These are phyloP conservation scores for Belgica antarctica DNA, from an alignment of 2,888 invertebrate genomes.

Conservation along the genomic window DNA sequence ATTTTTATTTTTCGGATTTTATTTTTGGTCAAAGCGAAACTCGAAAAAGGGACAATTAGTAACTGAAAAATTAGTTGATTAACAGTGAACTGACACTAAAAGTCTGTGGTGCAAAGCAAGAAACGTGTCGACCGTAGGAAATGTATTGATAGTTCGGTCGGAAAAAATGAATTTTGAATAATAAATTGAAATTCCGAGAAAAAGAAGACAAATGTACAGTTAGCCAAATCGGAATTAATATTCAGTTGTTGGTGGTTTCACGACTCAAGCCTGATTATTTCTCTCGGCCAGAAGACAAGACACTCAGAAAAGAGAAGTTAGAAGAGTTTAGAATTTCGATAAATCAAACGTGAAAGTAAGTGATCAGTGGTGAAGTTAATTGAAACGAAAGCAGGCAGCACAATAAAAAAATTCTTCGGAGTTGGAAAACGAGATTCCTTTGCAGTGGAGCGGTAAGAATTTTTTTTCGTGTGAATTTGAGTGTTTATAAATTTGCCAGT, in stretches of 20 bases:
- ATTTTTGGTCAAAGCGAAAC: neutral
- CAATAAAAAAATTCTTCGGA: neutral
- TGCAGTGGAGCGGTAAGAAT: constrained; percentile 10
- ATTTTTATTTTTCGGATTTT: constrained; percentile 39
- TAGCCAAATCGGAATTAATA: constrained; percentile 43
- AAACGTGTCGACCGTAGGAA: constrained; percentile 26
- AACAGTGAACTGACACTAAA: constrained; percentile 18
- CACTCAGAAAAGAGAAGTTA: neutral
- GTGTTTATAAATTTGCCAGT: constrained; percentile 16
- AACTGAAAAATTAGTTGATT: neutral
- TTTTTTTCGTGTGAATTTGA: neutral
- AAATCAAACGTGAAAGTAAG: constrained; percentile 3
- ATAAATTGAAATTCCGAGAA: constrained; percentile 44
- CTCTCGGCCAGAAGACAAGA: neutral
- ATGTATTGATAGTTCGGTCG: constrained; percentile 15
- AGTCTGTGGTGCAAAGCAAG: constrained; percentile 15
- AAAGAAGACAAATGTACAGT: constrained; percentile 43
- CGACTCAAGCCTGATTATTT: neutral
- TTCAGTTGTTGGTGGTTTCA: constrained; percentile 42
- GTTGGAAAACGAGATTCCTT: neutral
- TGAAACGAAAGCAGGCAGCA: neutral
- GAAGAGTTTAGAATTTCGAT: constrained; percentile 1
- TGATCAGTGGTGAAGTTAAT: neutral
- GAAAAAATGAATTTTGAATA: constrained; percentile 39
- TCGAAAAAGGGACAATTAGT: constrained; percentile 28